These are phyloP conservation scores for Xestia c-nigrum DNA, from an alignment of 2,888 invertebrate species.

Conservation along the genomic window DNA sequence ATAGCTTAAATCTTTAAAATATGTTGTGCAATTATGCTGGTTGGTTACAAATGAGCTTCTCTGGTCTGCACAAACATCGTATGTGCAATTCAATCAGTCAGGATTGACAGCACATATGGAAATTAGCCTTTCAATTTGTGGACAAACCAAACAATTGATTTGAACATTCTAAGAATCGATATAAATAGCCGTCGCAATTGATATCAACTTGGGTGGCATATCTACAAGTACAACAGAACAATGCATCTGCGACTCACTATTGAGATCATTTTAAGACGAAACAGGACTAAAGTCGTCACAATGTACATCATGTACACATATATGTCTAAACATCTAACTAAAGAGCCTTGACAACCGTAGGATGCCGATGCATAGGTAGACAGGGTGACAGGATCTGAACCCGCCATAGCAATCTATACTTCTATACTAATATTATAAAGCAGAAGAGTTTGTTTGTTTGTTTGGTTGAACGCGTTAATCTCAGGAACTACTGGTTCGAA, in stretches of 20 bases:
- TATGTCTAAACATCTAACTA: neutral
- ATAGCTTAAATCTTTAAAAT: conserved; percentile 66
- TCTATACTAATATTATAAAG: too few species aligned
- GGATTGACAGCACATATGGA: conserved; percentile 60
- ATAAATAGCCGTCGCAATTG: conserved; percentile 46
- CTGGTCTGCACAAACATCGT: conserved; percentile 39
- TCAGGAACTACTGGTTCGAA: too few species aligned
- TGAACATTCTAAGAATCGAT: conserved; percentile 48
- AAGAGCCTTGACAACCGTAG: neutral
- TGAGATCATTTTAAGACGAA: neutral
- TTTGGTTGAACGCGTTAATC: too few species aligned
- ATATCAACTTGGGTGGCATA: conserved; percentile 59
- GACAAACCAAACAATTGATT: conserved; percentile 61
- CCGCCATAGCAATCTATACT: too few species aligned
- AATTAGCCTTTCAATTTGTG: conserved; percentile 54
- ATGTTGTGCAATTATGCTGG: conserved; percentile 68
- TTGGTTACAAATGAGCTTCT: conserved; percentile 71
- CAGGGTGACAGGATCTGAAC: too few species aligned
- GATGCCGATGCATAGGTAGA: too few species aligned
- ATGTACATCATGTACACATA: neutral
- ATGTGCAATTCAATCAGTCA: conserved; percentile 55
- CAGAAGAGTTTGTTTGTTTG: too few species aligned
- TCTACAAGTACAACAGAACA: conserved; percentile 13
- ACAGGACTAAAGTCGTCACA: neutral
- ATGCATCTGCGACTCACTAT: conserved; percentile 17